Conservation (phyloP, 2,797 vertebrate genomes). For the Sparidentex hasta region DNA sequence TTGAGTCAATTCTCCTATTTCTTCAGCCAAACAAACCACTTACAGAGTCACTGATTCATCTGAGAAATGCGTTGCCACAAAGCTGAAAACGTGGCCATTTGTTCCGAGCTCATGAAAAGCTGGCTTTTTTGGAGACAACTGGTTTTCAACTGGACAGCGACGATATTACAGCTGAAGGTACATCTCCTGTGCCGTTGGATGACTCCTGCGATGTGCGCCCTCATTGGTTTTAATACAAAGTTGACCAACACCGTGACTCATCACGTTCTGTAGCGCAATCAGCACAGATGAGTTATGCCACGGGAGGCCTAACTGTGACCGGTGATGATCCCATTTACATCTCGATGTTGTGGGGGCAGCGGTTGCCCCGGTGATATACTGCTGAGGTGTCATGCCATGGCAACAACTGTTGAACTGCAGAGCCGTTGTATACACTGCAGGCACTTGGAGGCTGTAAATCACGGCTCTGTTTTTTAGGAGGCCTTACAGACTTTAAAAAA, state of each 20-base stretch:
- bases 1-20: too few relatives aligned
- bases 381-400: slow-evolving; percentile 64
- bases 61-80: too few relatives aligned
- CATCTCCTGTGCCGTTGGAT: background rate
- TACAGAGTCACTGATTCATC: too few relatives aligned
- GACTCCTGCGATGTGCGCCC: background rate
- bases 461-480: slow-evolving; percentile 65
- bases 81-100: too few relatives aligned
- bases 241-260: slow-evolving; percentile 10
- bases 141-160: too few relatives aligned
- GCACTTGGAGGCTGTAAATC: slow-evolving; percentile 73
- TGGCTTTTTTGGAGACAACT: too few relatives aligned
- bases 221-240: background rate
- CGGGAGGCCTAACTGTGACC: slow-evolving; percentile 29
- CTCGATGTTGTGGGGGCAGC: slow-evolving; percentile 34
- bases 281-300: slow-evolving; percentile 34
- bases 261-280: slow-evolving; percentile 4
- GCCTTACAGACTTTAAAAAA: slow-evolving; percentile 52
- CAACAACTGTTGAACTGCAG: slow-evolving; percentile 65
- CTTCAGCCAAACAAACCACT: too few relatives aligned
- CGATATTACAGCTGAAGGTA: background rate
- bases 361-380: slow-evolving; percentile 65
- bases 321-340: slow-evolving; percentile 56
- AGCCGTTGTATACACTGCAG: slow-evolving; percentile 70
- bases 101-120: too few relatives aligned